Base-by-base conservation (phyloP, 2,797 vertebrate genomes). In the Notamacropus eugenii region DNA sequence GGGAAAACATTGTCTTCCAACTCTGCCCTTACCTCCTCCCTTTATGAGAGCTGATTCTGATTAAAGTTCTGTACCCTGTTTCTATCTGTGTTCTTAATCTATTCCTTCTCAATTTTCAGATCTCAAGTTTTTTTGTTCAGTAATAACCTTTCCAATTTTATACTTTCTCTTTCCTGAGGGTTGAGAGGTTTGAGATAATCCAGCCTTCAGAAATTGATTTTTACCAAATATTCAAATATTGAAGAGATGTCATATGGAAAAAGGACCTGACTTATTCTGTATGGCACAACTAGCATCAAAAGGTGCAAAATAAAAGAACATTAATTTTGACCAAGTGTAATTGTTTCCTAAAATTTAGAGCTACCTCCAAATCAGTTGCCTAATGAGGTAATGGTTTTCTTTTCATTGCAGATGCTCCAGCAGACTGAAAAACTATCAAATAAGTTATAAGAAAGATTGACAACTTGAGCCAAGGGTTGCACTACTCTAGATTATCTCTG, bases 161-260 rank as follows among this genome's bases (percentile, higher is more conserved):
- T 24, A 31, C 40, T 16, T 57, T 82, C 1, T 6, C 40, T 55
- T 55, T 40, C 6, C 29, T 91, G 90, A 74, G 91, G 91, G 92
- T 95, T 96, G 95, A 94, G 93, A 96, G 27, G 55, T 94, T 97
- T 91, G 92, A 96, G 57, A 13, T 34, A 87, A 0, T 27, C 3
- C 5, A 91, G 52, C 0, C 22, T 92, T 90, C 29, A 91, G 90
- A 95, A 57, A 92, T 34, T 2, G 8, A 40, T 40, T 74, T 74
- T 74, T 74, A 74, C 8, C 67, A 74, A 10, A 40, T 24, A 1
- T 82, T 82, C 6, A 46, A 82, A 24, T 46, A 46, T 27, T 24
- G 40, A 46, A 82, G 24, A 3, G 8, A 46, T 82, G 8, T 82
- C 22, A 27, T 87, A 24, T 87, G 9, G 40, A 87, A 27, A 40